phyloP scores from a whole-genome alignment of 2,113 vertebrate species.

The Scomber colias region DNA sequence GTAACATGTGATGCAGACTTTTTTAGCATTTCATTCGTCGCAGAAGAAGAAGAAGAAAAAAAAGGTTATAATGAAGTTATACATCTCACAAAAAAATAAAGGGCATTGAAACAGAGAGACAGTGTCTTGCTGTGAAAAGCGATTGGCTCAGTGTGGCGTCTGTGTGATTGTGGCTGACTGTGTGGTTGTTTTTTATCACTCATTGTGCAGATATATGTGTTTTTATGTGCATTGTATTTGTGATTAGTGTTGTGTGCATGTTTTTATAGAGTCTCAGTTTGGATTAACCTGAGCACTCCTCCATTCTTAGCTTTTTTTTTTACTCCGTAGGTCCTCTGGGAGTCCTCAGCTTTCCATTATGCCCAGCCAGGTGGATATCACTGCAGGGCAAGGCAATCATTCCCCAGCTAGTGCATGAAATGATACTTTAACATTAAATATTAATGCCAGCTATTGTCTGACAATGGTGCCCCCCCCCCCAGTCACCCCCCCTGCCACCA shows the following conservation, averaged over 20 bases:
- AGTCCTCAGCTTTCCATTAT: constrained; percentile 38
- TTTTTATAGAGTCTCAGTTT: background rate
- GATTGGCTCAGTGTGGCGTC: constrained; percentile 7
- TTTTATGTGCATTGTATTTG: constrained; percentile 8
- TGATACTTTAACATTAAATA: constrained; percentile 76
- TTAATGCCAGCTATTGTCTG: constrained; percentile 66
- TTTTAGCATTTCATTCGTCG: background rate
- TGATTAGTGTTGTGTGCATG: background rate
- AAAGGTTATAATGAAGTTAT: background rate
- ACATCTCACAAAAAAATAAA: constrained; percentile 8
- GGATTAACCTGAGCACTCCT: constrained; percentile 12
- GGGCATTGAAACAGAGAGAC: background rate
- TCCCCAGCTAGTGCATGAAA: constrained; percentile 61
- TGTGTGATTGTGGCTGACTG: background rate
- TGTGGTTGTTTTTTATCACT: background rate
- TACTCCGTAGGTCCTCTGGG: constrained; percentile 20
- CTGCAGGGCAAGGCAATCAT: constrained; percentile 50
- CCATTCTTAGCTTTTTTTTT: constrained; percentile 17
- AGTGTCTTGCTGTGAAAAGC: constrained; percentile 29
- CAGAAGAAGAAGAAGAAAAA: background rate
- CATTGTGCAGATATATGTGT: background rate
- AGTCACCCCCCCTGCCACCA: background rate
- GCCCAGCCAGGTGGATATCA: constrained; percentile 52
- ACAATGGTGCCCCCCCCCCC: constrained; percentile 21
- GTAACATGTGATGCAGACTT: background rate